Base-by-base conservation (phyloP, 1,140 invertebrate species). In the Trichoplusia ni region DNA sequence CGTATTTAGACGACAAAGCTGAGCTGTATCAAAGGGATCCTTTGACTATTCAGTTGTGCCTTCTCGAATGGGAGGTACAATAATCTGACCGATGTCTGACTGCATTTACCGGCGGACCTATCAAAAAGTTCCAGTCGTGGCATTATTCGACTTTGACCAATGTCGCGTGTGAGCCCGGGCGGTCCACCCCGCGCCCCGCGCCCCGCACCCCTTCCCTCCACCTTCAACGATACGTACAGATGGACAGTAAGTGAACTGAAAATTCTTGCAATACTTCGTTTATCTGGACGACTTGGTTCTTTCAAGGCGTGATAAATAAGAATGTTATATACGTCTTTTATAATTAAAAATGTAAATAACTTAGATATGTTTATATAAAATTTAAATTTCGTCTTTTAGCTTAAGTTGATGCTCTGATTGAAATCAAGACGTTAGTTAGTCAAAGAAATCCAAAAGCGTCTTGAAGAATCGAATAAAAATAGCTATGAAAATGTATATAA, bases 11-110 rank as follows among this genome's bases (percentile, higher is more conserved):
- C 42, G 33, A 69, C 73, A 73, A 72, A 72, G 65, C 63, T 63
- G 54, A 37, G 63, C 29, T 56, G 60, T 75, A 76, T 80, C 77
- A 80, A 82, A 81, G 74, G 69, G 59, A 53, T 67, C 66, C 82
- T 84, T 84, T 84, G 80, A 84, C 80, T 67, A 73, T 62, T 79
- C 80, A 71, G 71, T 76, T 71, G 75, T 73, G 68, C 51, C 33
- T 23, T 40, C 56, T 58, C 69, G 65, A 77, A 76, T 70, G 67
- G 73, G 71, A 77, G 64, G 69, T 67, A 71, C 60, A 75, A 79
- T 77, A 75, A 79, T 77, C 74, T 58, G 46, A 11, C 23, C 18
- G 38, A 60, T 73, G 75, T 77, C 71, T 74, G 73, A 72, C 51
- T 80, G 79, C 77, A 78, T 80, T 75, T 69, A 67, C 29, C 46